These are phyloP conservation scores for Urosaurus nigricauda DNA, from an alignment of 2,797 vertebrate genomes.

Conservation along the genomic window DNA sequence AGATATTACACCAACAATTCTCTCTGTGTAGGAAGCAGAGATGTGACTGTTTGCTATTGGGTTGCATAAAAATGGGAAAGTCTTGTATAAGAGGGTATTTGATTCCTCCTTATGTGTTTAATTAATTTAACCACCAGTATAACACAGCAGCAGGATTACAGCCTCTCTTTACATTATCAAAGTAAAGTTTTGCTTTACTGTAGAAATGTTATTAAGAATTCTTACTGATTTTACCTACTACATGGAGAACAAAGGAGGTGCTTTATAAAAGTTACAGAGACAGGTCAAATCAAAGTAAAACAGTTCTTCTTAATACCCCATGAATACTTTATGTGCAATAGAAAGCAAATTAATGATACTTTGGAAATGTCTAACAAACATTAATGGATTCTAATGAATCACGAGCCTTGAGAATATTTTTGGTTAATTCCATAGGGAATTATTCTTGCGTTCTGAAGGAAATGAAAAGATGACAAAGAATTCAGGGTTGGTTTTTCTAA, in stretches of 20 bases:
- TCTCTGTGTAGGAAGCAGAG: no score
- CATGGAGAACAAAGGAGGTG: slow-evolving; percentile 18
- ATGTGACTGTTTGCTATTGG: no score
- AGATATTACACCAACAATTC: no score
- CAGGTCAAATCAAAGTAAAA: slow-evolving; percentile 26
- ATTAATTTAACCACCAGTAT: no score
- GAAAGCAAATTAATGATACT: slow-evolving; percentile 7
- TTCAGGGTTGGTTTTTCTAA: background rate
- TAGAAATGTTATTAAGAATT: slow-evolving; percentile 7
- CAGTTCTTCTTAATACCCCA: slow-evolving; percentile 9
- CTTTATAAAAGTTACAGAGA: background rate
- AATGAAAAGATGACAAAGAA: slow-evolving; percentile 2
- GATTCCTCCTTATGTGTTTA: no score
- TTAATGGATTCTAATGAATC: slow-evolving; percentile 27
- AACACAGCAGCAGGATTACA: no score
- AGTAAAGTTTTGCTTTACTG: background rate
- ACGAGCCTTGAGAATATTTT: background rate
- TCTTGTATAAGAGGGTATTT: no score
- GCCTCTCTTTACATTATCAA: background rate
- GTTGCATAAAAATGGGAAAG: no score
- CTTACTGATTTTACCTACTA: background rate
- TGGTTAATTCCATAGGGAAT: background rate
- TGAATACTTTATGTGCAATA: slow-evolving; percentile 19
- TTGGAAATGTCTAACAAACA: slow-evolving; percentile 4
- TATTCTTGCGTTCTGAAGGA: slow-evolving; percentile 15